phyloP scores from a whole-genome alignment of 2,113 vertebrate genomes.

The Chaenogobius annularis region DNA sequence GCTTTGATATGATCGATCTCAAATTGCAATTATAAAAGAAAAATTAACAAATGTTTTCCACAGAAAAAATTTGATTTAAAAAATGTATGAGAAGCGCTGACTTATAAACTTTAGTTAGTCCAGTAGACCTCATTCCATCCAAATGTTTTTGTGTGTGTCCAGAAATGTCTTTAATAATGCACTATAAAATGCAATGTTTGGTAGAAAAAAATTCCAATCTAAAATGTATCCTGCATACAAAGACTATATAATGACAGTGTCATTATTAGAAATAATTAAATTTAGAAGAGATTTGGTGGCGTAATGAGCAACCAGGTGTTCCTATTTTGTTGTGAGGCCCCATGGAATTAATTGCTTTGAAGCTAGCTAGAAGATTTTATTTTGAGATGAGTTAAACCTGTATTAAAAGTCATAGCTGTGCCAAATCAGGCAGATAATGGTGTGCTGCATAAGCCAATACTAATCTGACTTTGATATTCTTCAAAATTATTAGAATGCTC shows the following conservation, averaged over 20 bases:
- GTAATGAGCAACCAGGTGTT: constrained; percentile 24
- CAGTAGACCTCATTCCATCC: too few species aligned
- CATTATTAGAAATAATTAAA: background rate
- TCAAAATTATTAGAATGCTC: constrained; percentile 24
- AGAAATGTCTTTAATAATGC: too few species aligned
- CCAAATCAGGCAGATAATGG: constrained; percentile 53
- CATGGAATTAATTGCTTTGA: constrained; percentile 55
- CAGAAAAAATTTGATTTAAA: too few species aligned
- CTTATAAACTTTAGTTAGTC: background rate
- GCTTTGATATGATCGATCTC: too few species aligned
- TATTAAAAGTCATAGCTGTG: constrained; percentile 51
- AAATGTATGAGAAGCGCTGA: too few species aligned
- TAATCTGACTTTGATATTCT: constrained; percentile 51
- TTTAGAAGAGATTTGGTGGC: constrained; percentile 12
- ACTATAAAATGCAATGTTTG: constrained; percentile 38
- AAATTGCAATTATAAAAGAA: too few species aligned
- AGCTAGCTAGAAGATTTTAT: constrained; percentile 55
- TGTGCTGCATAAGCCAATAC: constrained; percentile 53
- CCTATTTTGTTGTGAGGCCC: constrained; percentile 22
- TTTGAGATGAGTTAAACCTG: constrained; percentile 51
- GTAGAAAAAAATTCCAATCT: constrained; percentile 44
- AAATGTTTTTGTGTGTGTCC: too few species aligned
- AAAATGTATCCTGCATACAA: constrained; percentile 64
- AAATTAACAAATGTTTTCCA: too few species aligned
- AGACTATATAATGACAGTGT: constrained; percentile 20